phyloP scores from a whole-genome alignment of 2,797 vertebrate genomes.

The Harpagifer antarcticus region DNA sequence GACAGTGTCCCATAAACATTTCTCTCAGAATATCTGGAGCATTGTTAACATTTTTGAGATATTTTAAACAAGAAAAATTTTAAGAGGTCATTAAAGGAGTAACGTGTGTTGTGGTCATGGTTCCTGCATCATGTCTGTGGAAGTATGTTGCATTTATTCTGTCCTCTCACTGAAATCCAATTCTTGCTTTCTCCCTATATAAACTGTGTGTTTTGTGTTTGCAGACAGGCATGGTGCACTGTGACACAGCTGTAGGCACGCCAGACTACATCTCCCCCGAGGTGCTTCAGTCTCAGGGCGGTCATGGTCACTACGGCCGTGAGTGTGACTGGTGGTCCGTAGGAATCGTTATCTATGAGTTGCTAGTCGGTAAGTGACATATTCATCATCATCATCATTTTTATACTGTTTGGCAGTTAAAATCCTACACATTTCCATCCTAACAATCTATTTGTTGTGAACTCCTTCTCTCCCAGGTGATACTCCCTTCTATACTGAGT shows the following conservation, averaged over 20 bases:
- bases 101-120: neutral
- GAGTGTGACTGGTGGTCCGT: slow-evolving; percentile 99
- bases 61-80: neutral
- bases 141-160: neutral
- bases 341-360: slow-evolving; percentile 96
- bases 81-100: neutral
- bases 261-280: slow-evolving; percentile 99
- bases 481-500: slow-evolving; percentile 98
- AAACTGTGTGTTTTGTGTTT: slow-evolving; percentile 27
- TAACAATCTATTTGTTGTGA: neutral
- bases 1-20: slow-evolving; percentile 7
- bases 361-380: slow-evolving; percentile 92
- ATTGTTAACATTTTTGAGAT: slow-evolving; percentile 7
- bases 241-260: slow-evolving; percentile 97
- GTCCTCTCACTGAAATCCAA: neutral
- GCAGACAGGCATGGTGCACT: slow-evolving; percentile 96
- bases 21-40: neutral
- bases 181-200: neutral
- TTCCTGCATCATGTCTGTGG: neutral
- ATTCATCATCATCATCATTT: neutral
- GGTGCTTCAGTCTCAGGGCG: slow-evolving; percentile 95
- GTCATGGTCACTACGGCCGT: slow-evolving; percentile 92
- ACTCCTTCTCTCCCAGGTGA: slow-evolving; percentile 83
- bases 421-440: neutral
- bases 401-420: neutral